phyloP scores from a whole-genome alignment of 2,797 vertebrate species.

The Coluber constrictor region DNA sequence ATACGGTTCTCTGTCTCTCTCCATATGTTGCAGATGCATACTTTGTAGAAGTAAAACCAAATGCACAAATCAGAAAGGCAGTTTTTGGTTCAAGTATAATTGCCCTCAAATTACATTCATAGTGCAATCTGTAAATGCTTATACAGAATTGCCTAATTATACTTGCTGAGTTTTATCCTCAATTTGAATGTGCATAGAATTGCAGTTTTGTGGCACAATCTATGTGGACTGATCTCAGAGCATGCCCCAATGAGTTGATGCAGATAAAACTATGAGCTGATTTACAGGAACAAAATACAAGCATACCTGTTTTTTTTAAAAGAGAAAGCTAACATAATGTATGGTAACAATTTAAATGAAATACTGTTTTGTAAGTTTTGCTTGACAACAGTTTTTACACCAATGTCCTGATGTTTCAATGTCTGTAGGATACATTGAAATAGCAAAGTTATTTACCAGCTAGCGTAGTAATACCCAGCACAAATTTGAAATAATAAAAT shows the following conservation, averaged over 20 bases:
- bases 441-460: not conserved
- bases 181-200: not conserved
- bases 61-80: not conserved
- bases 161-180: not conserved
- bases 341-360: conserved; percentile 34
- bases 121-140: not conserved
- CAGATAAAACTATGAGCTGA: not conserved
- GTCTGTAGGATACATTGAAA: conserved; percentile 31
- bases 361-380: conserved; percentile 37
- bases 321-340: conserved; percentile 24
- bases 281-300: not conserved
- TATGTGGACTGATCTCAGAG: not conserved
- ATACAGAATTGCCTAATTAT: not conserved
- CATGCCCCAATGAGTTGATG: not conserved
- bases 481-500: conserved; percentile 49
- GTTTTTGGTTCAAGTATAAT: conserved; percentile 12
- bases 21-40: not conserved
- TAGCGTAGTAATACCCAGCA: conserved; percentile 31
- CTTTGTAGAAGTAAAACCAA: conserved; percentile 43
- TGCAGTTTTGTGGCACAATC: not conserved
- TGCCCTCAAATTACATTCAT: not conserved
- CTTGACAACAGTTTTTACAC: conserved; percentile 35
- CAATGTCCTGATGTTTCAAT: not conserved
- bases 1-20: not conserved
- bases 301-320: not conserved